A percentile compares a stretch with the other conserved stretches of the same genome.
These are phyloP conservation scores for Zoanthus sansibaricus DNA, from an alignment of 92 coral and sea anemone species.

Conservation along the genomic window DNA sequence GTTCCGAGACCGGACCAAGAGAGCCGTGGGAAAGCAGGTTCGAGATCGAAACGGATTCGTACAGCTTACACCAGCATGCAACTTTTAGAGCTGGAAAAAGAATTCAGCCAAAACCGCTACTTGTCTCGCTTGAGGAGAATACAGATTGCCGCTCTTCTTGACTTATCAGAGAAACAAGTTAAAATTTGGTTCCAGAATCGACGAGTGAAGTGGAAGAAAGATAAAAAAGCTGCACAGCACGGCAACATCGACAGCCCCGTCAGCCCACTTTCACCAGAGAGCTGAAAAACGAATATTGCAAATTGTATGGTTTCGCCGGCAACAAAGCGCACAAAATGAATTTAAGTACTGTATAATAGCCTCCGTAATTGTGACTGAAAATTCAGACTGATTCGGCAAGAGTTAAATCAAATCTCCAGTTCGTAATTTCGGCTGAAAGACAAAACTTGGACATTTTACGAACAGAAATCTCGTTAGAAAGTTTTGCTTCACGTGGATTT, in stretches of 20 bases:
- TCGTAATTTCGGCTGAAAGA: background rate
- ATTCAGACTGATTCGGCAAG: constrained; percentile 49
- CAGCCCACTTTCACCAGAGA: constrained; percentile 77
- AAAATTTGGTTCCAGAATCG: constrained; percentile 99
- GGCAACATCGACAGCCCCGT: constrained; percentile 61
- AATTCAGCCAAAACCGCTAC: constrained; percentile 97
- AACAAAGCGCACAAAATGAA: constrained; percentile 39
- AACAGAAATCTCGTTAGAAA: background rate
- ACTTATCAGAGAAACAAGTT: constrained; percentile 96
- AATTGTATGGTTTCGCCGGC: background rate
- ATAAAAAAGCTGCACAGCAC: constrained; percentile 94
- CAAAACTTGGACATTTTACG: constrained; percentile 11
- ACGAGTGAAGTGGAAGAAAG: constrained; percentile 98
- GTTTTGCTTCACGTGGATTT: background rate
- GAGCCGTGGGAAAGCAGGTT: constrained; percentile 76
- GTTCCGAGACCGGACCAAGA: constrained; percentile 82
- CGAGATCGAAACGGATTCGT: constrained; percentile 94
- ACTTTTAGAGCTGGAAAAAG: constrained; percentile 91
- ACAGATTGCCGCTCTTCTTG: constrained; percentile 96
- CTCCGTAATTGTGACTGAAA: constrained; percentile 39
- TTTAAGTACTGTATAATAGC: constrained; percentile 56
- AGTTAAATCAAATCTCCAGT: constrained; percentile 47
- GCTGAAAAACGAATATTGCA: constrained; percentile 35
- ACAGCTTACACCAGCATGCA: constrained; percentile 99
- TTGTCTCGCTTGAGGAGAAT: constrained; percentile 93